Evolutionary conservation across 2,888 invertebrate species (phyloP).

Genomic region (Strigamia crassipes): DNA sequence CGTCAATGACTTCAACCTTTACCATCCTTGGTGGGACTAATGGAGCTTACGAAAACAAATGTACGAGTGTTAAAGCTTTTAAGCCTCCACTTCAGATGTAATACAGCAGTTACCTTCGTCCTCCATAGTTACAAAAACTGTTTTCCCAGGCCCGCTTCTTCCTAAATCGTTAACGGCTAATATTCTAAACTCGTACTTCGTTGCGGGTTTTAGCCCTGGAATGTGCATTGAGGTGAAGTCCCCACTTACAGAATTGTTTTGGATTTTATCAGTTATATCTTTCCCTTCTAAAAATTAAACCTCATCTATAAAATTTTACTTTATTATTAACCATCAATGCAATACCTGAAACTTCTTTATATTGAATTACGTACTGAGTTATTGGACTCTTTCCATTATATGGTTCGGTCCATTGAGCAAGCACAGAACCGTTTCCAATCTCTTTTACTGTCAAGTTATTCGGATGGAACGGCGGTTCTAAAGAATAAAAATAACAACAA

Average conservation of each 20-base stretch:
- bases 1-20: slow-evolving; percentile 47
- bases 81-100: no score
- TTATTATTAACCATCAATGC: background rate
- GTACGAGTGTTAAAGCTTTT: background rate
- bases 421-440: slow-evolving; percentile 87
- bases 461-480: slow-evolving; percentile 78
- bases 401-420: slow-evolving; percentile 88
- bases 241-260: slow-evolving; percentile 4
- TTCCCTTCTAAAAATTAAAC: background rate
- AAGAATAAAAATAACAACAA: background rate
- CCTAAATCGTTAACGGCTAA: slow-evolving; percentile 93
- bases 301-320: background rate
- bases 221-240: slow-evolving; percentile 48
- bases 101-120: slow-evolving; percentile 70
- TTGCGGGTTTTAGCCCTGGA: slow-evolving; percentile 79
- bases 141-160: slow-evolving; percentile 85
- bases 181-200: slow-evolving; percentile 88
- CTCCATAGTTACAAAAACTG: slow-evolving; percentile 91
- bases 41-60: slow-evolving; percentile 45
- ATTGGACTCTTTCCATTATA: slow-evolving; percentile 90
- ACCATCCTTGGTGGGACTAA: slow-evolving; percentile 47
- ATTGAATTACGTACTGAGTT: slow-evolving; percentile 86
- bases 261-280: background rate
- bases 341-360: slow-evolving; percentile 64
- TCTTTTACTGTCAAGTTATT: slow-evolving; percentile 85